These are phyloP conservation scores for Phortica variegata DNA, from an alignment of 1,140 invertebrate genomes.

Conservation along the genomic window DNA sequence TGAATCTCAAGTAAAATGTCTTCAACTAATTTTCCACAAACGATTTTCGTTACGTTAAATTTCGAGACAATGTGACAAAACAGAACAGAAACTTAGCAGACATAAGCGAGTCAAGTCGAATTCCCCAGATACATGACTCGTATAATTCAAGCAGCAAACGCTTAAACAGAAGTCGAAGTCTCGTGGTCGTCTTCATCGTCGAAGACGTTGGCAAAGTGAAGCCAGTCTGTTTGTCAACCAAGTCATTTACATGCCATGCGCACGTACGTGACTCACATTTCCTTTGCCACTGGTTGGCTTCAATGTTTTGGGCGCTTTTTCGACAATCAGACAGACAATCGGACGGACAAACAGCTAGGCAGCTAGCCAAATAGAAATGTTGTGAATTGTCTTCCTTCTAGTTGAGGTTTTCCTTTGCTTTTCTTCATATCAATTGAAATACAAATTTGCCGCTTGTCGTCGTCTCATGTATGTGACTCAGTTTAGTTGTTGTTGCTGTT, in stretches of 20 bases:
- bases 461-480: slow-evolving; percentile 19
- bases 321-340: too few relatives aligned
- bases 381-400: slow-evolving; percentile 27
- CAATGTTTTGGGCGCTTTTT: too few relatives aligned
- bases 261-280: slow-evolving; percentile 49
- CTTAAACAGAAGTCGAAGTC: too few relatives aligned
- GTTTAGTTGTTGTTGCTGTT: slow-evolving; percentile 12
- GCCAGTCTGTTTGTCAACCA: slow-evolving; percentile 47
- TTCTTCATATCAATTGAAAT: slow-evolving; percentile 1
- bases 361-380: slow-evolving; percentile 2
- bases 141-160: too few relatives aligned
- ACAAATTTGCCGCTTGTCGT: too few relatives aligned
- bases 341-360: slow-evolving; percentile 9
- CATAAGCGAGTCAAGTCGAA: too few relatives aligned
- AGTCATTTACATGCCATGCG: slow-evolving; percentile 51
- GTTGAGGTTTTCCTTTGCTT: slow-evolving; percentile 16
- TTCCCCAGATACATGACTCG: too few relatives aligned
- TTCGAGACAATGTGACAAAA: slow-evolving; percentile 47
- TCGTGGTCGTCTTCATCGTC: background rate
- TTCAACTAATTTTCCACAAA: slow-evolving; percentile 18
- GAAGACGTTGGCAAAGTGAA: background rate
- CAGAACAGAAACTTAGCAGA: background rate
- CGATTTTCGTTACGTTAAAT: slow-evolving; percentile 2
- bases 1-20: slow-evolving; percentile 37
- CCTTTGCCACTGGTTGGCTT: slow-evolving; percentile 3